Percentiles rank a stretch among this genome's conserved stretches.
phyloP scores from a whole-genome alignment of 2,797 vertebrate species.

The Buceros bicornis region DNA sequence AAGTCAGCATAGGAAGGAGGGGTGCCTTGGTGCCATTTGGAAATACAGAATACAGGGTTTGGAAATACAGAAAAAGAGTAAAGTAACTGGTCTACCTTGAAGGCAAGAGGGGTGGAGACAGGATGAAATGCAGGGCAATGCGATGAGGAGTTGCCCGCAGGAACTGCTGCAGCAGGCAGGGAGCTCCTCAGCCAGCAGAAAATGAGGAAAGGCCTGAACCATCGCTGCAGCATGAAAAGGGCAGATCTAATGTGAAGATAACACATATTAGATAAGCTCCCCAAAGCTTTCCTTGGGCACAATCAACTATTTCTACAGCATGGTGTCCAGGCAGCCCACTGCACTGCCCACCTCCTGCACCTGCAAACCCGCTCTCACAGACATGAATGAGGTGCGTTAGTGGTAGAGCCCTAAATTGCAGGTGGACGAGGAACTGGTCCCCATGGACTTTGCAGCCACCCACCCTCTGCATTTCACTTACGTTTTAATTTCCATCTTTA shows the following conservation, averaged over 20 bases:
- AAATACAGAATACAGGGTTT: background rate
- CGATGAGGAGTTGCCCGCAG: background rate
- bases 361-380: background rate
- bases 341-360: background rate
- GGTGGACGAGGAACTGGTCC: background rate
- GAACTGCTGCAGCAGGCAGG: background rate
- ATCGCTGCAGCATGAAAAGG: background rate
- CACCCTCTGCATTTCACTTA: background rate
- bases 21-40: background rate
- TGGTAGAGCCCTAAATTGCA: background rate
- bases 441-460: background rate
- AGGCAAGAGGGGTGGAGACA: background rate
- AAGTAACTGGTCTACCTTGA: background rate
- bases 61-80: background rate
- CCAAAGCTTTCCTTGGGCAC: background rate
- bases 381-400: fast-evolving
- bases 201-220: background rate
- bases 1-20: background rate
- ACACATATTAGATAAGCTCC: background rate
- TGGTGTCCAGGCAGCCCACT: background rate
- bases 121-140: background rate
- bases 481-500: slow-evolving; percentile 23
- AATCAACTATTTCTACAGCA: background rate
- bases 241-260: background rate
- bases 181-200: background rate